These are phyloP conservation scores for Lepidurus packardi DNA, from an alignment of 1,140 invertebrate species.

Conservation along the genomic window DNA sequence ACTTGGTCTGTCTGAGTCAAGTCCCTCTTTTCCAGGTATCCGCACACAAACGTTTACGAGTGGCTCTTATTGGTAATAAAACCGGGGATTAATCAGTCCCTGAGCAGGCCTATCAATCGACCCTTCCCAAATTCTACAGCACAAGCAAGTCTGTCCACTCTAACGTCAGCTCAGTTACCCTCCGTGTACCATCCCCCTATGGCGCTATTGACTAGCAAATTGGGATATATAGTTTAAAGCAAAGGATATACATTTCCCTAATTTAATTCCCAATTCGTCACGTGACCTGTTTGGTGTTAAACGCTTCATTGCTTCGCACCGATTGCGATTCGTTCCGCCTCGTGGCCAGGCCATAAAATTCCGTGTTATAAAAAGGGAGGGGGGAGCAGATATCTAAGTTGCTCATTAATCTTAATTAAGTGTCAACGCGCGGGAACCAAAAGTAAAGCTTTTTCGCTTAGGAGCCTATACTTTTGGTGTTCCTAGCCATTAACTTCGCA, in stretches of 20 bases:
- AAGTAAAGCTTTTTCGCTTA: background rate
- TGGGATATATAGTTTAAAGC: conserved; percentile 16
- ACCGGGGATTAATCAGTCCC: conserved; percentile 1
- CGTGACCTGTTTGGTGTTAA: background rate
- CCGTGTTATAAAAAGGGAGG: background rate
- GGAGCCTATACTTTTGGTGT: background rate
- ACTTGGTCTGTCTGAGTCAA: background rate
- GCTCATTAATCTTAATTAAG: conserved; percentile 9
- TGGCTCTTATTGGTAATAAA: conserved; percentile 16
- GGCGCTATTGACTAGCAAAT: background rate
- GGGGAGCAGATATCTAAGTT: background rate
- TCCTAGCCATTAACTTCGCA: background rate
- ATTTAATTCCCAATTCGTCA: conserved; percentile 19
- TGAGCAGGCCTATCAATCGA: conserved; percentile 1
- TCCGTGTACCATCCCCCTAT: background rate
- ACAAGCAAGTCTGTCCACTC: background rate
- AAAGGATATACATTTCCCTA: conserved; percentile 11
- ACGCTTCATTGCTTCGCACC: conserved; percentile 8
- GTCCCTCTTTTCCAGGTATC: conserved; percentile 12
- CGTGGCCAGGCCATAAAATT: background rate
- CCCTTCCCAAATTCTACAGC: background rate
- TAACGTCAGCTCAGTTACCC: background rate
- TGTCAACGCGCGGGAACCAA: background rate
- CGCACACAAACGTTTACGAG: conserved; percentile 15
- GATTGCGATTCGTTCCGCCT: background rate